Base-by-base conservation (phyloP, 1,140 invertebrate species). In the Drosophila watanabei region DNA sequence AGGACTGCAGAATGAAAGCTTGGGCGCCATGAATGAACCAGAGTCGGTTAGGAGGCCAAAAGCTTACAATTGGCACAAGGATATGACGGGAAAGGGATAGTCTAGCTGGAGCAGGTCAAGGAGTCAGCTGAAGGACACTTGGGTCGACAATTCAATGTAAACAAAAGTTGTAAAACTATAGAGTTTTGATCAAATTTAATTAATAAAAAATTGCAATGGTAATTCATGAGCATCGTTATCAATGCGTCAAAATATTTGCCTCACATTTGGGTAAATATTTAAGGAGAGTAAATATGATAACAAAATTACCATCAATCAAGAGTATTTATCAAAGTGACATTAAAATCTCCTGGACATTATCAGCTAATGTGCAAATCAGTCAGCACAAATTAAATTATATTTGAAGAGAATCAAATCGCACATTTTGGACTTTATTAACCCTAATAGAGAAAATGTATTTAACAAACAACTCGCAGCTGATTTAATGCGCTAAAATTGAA, bases 401-500 rank as follows among this genome's bases (percentile, higher is more conserved):
- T 54, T 68, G 28, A 35, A 8, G n/a, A 28, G 48, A 48, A 68
- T 48, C 35, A 24, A 68, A 68, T 68, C 13, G 14, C 10, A 20
- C 11, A 37, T 20, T 46, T 18, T 24, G 13, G 20, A 49, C 35
- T 59, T 28, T 24, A 72, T 72, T 72, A 49, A 68, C 51, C 66
- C 18, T 13, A 59, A 72, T 72, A 24, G 20, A 18, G 18, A 56
- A 68, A 68, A 52, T 32, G 35, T 54, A 39, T 70, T 49, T 37
- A 59, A 71, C 28, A 16, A 49, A 16, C 32, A 73, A 30, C 33
- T 43, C 20, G 28, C 62, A 32, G 70, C 45, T 52, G 56, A 68
- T 48, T 65, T 65, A 73, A 51, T 73, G 49, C n/a, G 45, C 54
- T 72, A 52, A 72, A 52, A 61, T 59, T 51, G 61, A 33, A 61